phyloP scores from a whole-genome alignment of 2,113 vertebrate species.

The Phylloscopus trochiloides region DNA sequence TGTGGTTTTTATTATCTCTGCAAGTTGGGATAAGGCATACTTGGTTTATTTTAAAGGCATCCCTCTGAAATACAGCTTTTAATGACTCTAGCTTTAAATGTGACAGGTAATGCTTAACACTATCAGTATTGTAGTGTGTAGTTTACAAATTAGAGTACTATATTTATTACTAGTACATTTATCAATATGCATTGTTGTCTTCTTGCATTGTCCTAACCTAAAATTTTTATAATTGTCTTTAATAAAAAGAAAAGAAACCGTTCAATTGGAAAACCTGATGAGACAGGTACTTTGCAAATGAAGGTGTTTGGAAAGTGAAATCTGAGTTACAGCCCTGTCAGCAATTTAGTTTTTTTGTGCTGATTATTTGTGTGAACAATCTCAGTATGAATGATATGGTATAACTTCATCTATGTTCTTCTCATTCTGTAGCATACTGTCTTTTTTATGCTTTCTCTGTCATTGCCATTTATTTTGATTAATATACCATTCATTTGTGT shows the following conservation, averaged over 20 bases:
- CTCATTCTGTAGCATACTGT: rapidly evolving
- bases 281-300: background rate
- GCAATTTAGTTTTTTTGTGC: background rate
- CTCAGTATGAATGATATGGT: background rate
- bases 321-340: background rate
- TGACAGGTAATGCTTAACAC: background rate
- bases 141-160: background rate
- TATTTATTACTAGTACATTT: background rate
- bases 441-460: background rate
- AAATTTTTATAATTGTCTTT: background rate
- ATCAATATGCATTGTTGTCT: background rate
- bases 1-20: background rate
- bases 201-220: background rate
- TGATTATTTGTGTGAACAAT: background rate
- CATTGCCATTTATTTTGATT: background rate
- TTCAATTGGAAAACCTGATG: background rate
- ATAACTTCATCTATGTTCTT: background rate
- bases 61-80: background rate
- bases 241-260: background rate
- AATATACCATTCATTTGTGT: background rate
- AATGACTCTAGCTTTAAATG: background rate
- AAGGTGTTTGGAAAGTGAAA: background rate
- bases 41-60: background rate
- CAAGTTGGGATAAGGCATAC: background rate
- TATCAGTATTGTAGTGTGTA: background rate